These are phyloP conservation scores for Schrankia costaestrigalis DNA, from an alignment of 2,888 invertebrate species.

Conservation along the genomic window DNA sequence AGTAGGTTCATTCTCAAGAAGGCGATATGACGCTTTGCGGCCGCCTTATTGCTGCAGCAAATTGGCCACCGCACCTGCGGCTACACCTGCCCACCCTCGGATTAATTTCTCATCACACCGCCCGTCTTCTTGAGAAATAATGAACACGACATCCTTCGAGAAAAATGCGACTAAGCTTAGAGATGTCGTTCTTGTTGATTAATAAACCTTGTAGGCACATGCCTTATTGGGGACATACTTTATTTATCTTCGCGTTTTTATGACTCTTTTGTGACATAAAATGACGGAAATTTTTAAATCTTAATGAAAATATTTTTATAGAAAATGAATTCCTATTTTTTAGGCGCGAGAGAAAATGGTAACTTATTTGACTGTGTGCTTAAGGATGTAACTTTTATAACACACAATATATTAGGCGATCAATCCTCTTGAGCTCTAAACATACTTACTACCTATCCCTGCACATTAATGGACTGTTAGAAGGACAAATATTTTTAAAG, in stretches of 20 bases:
- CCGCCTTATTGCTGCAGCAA: constrained; percentile 50
- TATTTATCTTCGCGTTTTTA: constrained; percentile 47
- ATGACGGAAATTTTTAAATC: no score
- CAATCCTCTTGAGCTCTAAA: no score
- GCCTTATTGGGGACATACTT: constrained; percentile 35
- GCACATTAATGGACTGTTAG: no score
- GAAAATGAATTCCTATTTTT: no score
- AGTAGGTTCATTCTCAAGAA: constrained; percentile 23
- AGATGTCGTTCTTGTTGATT: constrained; percentile 63
- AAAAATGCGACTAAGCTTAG: constrained; percentile 69
- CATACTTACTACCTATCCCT: no score
- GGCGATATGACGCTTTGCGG: constrained; percentile 20
- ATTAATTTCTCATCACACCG: constrained; percentile 78
- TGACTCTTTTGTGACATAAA: constrained; percentile 32
- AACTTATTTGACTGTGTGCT: no score
- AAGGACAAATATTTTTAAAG: no score
- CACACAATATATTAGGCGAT: no score
- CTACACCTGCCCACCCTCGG: constrained; percentile 62
- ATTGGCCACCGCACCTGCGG: constrained; percentile 66
- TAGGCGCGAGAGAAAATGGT: no score
- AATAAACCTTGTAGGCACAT: constrained; percentile 57
- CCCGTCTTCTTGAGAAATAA: constrained; percentile 63
- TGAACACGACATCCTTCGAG: constrained; percentile 65
- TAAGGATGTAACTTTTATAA: no score
- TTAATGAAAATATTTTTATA: constrained; percentile 20